These are phyloP conservation scores for Melanostoma mellinum DNA, from an alignment of 2,888 invertebrate genomes.

Conservation along the genomic window DNA sequence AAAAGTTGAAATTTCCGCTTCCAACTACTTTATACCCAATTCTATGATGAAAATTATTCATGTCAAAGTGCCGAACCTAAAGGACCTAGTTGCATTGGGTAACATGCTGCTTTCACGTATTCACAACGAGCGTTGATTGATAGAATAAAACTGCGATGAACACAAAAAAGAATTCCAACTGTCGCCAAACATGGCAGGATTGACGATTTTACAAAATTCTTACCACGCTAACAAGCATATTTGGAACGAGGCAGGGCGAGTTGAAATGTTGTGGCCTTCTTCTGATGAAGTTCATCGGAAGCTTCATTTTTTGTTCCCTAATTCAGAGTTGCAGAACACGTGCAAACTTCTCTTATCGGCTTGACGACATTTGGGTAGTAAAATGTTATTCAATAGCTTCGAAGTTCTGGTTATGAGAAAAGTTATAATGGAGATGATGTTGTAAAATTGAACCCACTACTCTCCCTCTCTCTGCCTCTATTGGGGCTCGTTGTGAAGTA, in stretches of 20 bases:
- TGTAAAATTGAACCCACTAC: conserved; percentile 29
- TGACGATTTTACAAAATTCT: conserved; percentile 29
- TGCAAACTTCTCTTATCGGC: conserved; percentile 1
- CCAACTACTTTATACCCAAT: conserved; percentile 4
- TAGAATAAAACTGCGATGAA: conserved; percentile 31
- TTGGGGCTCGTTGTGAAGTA: no score
- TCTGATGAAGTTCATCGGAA: neutral
- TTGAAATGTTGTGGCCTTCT: neutral
- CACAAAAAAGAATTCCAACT: conserved; percentile 28
- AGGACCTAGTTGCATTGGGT: neutral
- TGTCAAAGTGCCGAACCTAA: conserved; percentile 8
- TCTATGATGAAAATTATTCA: conserved; percentile 18
- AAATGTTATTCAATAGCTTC: conserved; percentile 57
- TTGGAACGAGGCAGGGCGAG: neutral
- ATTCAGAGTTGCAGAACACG: conserved; percentile 7
- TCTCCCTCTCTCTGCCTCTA: no score
- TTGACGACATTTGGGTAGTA: conserved; percentile 33
- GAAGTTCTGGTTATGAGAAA: conserved; percentile 59
- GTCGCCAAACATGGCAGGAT: conserved; percentile 43
- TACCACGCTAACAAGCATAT: neutral
- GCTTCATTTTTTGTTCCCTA: neutral
- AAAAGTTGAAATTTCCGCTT: conserved; percentile 24
- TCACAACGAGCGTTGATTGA: conserved; percentile 46
- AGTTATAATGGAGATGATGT: conserved; percentile 49
- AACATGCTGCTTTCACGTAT: conserved; percentile 16